These are phyloP conservation scores for Epinephelus lanceolatus DNA, from an alignment of 2,113 vertebrate species.

Conservation along the genomic window DNA sequence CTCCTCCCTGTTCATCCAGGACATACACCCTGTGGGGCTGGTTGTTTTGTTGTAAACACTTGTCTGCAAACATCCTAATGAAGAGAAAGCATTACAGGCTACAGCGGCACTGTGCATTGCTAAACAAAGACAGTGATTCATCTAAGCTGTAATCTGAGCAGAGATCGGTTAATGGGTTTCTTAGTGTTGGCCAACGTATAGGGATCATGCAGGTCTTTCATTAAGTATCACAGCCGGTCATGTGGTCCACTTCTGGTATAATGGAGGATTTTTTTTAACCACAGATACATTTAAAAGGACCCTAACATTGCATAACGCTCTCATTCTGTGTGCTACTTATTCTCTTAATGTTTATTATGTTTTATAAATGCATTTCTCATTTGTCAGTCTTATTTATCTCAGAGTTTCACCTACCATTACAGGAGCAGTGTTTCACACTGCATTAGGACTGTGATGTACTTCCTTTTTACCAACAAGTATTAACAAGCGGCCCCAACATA, in stretches of 20 bases:
- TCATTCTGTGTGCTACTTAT: conserved; percentile 7
- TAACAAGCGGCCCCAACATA: neutral
- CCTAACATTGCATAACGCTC: neutral
- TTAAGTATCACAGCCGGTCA: conserved; percentile 26
- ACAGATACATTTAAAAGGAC: neutral
- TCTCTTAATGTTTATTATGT: neutral
- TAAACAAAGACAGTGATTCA: conserved; percentile 65
- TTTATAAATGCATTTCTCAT: neutral
- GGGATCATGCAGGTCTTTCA: conserved; percentile 18
- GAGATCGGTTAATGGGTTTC: conserved; percentile 31
- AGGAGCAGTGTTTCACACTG: neutral
- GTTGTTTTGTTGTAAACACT: conserved; percentile 23
- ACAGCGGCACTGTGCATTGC: conserved; percentile 25
- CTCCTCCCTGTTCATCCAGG: conserved; percentile 9
- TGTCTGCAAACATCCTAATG: conserved; percentile 54
- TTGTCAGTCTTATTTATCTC: neutral
- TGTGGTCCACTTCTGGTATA: neutral
- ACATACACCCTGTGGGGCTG: neutral
- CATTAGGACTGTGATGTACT: neutral
- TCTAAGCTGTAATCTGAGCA: conserved; percentile 61
- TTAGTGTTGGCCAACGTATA: conserved; percentile 5
- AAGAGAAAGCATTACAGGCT: conserved; percentile 55
- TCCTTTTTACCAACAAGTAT: neutral
- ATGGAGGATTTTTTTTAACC: neutral
- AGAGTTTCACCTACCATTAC: neutral